phyloP scores from a whole-genome alignment of 2,888 invertebrate genomes.

The Aphelenchoides bicaudatus region DNA sequence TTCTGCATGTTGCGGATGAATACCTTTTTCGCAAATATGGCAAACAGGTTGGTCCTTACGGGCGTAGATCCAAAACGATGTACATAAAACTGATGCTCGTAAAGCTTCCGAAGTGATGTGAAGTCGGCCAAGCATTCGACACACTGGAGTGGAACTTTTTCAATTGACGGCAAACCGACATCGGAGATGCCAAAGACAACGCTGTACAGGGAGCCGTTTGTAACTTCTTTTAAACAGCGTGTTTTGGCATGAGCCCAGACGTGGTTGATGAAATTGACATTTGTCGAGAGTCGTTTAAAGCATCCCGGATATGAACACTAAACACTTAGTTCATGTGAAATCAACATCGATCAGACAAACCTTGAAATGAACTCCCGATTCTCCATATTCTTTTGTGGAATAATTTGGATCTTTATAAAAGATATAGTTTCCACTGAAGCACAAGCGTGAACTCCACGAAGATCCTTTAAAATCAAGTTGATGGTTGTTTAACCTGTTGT shows the following conservation, averaged over 20 bases:
- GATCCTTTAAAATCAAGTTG: too few species aligned
- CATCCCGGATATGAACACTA: constrained; percentile 30
- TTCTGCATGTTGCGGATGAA: constrained; percentile 9
- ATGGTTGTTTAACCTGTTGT: too few species aligned
- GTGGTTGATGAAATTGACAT: constrained; percentile 32
- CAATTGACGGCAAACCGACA: too few species aligned
- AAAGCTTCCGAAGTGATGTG: background rate
- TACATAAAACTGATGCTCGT: constrained; percentile 3
- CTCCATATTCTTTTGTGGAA: background rate
- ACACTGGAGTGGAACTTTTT: too few species aligned
- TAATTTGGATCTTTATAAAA: background rate
- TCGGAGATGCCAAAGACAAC: constrained; percentile 12
- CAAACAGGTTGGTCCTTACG: background rate
- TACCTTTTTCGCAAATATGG: constrained; percentile 20
- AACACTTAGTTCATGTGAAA: constrained; percentile 12
- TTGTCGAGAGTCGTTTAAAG: constrained; percentile 26
- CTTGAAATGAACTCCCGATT: too few species aligned
- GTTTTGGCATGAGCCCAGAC: constrained; percentile 25
- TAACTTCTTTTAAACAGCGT: background rate
- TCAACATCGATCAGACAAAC: background rate
- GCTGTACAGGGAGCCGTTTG: background rate
- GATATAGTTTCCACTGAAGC: background rate
- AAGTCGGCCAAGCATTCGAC: constrained; percentile 12
- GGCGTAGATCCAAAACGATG: background rate
- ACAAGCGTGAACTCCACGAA: constrained; percentile 1